Conservation (phyloP, 2,113 vertebrate species). For the Oryzias javanicus region DNA sequence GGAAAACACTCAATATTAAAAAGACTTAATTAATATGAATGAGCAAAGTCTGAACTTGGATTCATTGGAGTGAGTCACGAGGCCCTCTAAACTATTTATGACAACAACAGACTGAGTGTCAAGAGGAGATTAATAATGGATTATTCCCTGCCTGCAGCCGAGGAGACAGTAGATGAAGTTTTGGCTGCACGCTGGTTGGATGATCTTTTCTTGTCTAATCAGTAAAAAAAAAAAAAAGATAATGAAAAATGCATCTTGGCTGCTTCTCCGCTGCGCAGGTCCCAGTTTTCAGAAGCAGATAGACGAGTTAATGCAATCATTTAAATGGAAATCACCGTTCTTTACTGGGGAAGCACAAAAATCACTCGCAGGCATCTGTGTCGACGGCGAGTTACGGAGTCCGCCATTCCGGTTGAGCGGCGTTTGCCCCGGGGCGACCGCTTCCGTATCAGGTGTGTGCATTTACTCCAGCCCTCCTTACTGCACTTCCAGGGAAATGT, state of each 20-base stretch:
- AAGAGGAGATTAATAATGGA: slow-evolving; percentile 53
- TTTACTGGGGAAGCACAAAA: slow-evolving; percentile 21
- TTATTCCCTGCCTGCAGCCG: slow-evolving; percentile 19
- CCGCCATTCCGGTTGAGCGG: too few species aligned
- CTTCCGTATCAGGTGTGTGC: background rate
- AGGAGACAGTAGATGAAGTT: slow-evolving; percentile 40
- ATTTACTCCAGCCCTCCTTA: slow-evolving; percentile 1
- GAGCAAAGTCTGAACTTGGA: slow-evolving; percentile 30
- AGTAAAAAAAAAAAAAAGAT: slow-evolving; percentile 37
- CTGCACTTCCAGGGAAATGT: too few species aligned
- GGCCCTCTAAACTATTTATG: slow-evolving; percentile 56
- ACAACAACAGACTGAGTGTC: slow-evolving; percentile 50
- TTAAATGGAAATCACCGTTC: background rate
- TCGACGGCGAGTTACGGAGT: too few species aligned
- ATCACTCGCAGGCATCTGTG: slow-evolving; percentile 6
- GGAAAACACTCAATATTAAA: background rate
- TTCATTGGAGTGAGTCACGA: slow-evolving; percentile 44
- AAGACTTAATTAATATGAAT: slow-evolving; percentile 31
- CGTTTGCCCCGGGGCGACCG: too few species aligned
- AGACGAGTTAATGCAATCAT: too few species aligned
- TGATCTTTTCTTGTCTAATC: slow-evolving; percentile 45
- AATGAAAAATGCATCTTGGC: slow-evolving; percentile 41
- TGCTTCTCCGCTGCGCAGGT: slow-evolving; percentile 11
- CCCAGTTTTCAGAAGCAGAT: slow-evolving; percentile 14
- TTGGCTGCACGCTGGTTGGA: slow-evolving; percentile 22